A percentile compares a stretch with the other conserved stretches of the same genome.
Evolutionary conservation across 2,113 vertebrate species (phyloP).

Genomic region (Panthera leo): DNA sequence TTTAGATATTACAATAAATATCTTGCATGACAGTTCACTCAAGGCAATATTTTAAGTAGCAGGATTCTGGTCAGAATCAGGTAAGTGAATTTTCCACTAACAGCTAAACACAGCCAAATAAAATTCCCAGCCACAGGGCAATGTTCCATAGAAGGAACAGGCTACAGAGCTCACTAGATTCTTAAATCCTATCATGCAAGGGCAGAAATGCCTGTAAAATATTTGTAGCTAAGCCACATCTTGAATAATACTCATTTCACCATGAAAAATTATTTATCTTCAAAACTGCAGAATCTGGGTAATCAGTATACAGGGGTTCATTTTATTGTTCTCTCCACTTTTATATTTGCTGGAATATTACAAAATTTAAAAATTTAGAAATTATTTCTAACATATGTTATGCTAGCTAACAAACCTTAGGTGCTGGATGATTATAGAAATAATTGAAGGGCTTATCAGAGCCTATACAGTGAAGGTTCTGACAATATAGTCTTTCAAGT

Average conservation of each 20-base stretch:
- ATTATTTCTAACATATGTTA: background rate
- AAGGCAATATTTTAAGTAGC: background rate
- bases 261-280: conserved; percentile 25
- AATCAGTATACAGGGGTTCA: background rate
- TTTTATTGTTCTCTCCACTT: background rate
- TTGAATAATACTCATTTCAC: background rate
- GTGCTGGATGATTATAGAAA: background rate
- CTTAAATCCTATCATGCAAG: background rate
- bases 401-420: background rate
- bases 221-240: background rate
- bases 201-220: background rate
- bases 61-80: background rate
- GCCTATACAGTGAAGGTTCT: background rate
- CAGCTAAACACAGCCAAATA: background rate
- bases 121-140: background rate
- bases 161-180: background rate
- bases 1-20: background rate
- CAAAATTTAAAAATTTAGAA: conserved; percentile 6
- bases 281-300: background rate
- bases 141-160: background rate
- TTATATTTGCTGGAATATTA: background rate
- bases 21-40: background rate
- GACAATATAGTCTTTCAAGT: background rate
- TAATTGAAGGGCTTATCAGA: background rate
- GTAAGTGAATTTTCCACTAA: background rate